A percentile compares a stretch with the other conserved stretches of the same genome.
These are phyloP conservation scores for Morinoia aosen DNA, from an alignment of 2,888 invertebrate genomes.

Conservation along the genomic window DNA sequence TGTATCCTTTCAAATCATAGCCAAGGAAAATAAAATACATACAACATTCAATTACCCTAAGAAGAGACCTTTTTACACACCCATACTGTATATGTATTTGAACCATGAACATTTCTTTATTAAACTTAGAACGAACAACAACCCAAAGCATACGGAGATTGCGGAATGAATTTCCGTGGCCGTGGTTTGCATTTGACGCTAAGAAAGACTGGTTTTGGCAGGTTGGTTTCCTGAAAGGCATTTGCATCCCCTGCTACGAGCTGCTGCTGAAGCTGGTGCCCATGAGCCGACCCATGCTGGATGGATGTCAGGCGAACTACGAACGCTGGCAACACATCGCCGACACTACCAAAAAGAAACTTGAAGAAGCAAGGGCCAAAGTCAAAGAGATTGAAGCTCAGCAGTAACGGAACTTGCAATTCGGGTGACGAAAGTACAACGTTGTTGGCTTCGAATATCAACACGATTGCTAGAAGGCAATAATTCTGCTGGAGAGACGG, in stretches of 20 bases:
- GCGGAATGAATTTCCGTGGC: neutral
- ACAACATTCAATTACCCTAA: too few relatives aligned
- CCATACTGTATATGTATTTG: too few relatives aligned
- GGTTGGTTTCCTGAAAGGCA: conserved; percentile 85
- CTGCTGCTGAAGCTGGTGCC: conserved; percentile 80
- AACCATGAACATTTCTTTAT: too few relatives aligned
- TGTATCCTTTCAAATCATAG: too few relatives aligned
- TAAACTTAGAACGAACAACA: too few relatives aligned
- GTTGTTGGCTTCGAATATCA: neutral
- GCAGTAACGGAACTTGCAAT: neutral
- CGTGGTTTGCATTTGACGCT: neutral
- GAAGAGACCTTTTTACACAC: too few relatives aligned
- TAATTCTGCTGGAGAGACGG: too few relatives aligned
- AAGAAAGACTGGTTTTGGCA: conserved; percentile 69
- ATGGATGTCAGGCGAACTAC: conserved; percentile 74
- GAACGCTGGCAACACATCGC: conserved; percentile 59
- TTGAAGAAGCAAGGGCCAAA: conserved; percentile 56
- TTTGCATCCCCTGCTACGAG: conserved; percentile 86
- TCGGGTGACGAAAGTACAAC: neutral
- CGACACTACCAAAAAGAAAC: conserved; percentile 51
- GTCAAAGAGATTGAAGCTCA: conserved; percentile 55
- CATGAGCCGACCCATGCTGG: conserved; percentile 79
- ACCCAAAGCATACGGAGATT: too few relatives aligned
- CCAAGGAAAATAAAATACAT: too few relatives aligned
- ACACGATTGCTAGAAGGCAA: too few relatives aligned